These are phyloP conservation scores for Pteronotus mesoamericanus DNA, from an alignment of 2,797 vertebrate genomes.

Conservation along the genomic window DNA sequence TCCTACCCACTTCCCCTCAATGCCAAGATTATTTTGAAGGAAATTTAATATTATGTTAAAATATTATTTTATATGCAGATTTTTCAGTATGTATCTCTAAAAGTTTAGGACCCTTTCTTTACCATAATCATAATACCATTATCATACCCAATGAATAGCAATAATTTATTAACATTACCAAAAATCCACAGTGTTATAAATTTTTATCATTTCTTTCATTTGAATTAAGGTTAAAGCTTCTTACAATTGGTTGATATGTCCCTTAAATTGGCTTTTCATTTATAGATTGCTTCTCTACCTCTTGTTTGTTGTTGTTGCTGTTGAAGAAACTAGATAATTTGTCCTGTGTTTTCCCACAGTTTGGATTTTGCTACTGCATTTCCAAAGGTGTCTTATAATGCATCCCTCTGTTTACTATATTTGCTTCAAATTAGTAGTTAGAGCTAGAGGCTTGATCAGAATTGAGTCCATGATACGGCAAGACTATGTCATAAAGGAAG, in stretches of 20 bases:
- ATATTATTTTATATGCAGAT: neutral
- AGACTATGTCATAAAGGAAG: neutral
- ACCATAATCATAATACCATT: neutral
- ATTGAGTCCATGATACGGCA: slow-evolving; percentile 15
- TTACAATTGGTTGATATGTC: neutral
- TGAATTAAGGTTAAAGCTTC: neutral
- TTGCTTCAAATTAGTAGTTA: neutral
- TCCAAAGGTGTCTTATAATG: slow-evolving; percentile 1
- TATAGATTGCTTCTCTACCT: neutral
- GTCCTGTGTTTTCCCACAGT: neutral
- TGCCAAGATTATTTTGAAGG: neutral
- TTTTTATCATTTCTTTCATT: neutral
- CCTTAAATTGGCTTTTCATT: neutral
- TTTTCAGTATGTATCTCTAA: neutral
- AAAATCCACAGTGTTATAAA: neutral
- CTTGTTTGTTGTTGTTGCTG: neutral
- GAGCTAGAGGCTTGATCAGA: neutral
- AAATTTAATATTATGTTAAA: neutral
- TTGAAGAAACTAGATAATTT: neutral
- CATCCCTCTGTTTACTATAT: neutral
- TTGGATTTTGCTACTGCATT: neutral
- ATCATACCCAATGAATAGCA: neutral
- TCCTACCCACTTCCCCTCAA: neutral
- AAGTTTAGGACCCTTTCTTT: neutral
- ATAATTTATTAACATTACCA: neutral